phyloP scores from a whole-genome alignment of 1,140 invertebrate species.

The Bombus sibiricus region DNA sequence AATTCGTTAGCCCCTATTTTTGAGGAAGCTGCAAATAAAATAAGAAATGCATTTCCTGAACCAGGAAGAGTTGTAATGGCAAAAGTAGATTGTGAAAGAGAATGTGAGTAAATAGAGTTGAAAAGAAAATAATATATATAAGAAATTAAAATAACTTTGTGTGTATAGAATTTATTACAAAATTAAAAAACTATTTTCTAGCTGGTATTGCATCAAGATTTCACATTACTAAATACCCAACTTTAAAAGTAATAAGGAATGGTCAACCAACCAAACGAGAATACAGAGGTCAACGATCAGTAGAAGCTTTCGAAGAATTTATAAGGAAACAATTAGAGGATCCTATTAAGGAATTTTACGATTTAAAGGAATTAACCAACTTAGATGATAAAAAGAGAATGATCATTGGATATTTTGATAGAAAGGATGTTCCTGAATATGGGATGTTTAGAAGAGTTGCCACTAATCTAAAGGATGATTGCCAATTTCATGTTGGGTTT shows the following conservation, averaged over 20 bases:
- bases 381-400: constrained; percentile 95
- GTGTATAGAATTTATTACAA: neutral
- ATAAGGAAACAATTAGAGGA: constrained; percentile 95
- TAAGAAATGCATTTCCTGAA: constrained; percentile 91
- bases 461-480: constrained; percentile 96
- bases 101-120: constrained; percentile 85
- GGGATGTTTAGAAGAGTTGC: constrained; percentile 92
- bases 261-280: constrained; percentile 97
- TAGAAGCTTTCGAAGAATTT: constrained; percentile 94
- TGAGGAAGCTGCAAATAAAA: constrained; percentile 96
- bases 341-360: constrained; percentile 91
- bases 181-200: constrained; percentile 75
- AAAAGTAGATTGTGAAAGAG: constrained; percentile 98
- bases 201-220: constrained; percentile 93
- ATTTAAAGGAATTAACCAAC: constrained; percentile 89
- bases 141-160: neutral
- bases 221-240: constrained; percentile 99
- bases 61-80: constrained; percentile 94
- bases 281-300: constrained; percentile 93
- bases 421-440: constrained; percentile 91
- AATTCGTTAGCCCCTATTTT: constrained; percentile 98
- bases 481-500: constrained; percentile 96
- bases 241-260: constrained; percentile 97
- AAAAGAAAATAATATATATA: neutral
- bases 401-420: constrained; percentile 96